A percentile compares a stretch with the other conserved stretches of the same genome.
These are phyloP conservation scores for Eidolon helvum DNA, from an alignment of 2,113 vertebrate species.

Conservation along the genomic window DNA sequence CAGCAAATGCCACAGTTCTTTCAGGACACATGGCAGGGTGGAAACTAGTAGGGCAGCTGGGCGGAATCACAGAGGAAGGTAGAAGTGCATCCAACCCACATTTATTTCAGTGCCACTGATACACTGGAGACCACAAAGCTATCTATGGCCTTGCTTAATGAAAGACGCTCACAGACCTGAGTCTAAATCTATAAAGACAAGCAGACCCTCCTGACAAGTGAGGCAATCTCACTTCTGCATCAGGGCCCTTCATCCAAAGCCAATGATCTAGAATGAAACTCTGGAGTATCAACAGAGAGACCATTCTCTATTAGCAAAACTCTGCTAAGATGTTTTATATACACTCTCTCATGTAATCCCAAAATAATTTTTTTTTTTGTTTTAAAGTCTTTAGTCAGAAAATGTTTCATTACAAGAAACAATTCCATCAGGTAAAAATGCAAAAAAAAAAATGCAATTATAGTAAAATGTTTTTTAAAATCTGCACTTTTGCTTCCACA, in stretches of 20 bases:
- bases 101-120: background rate
- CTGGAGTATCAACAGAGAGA: background rate
- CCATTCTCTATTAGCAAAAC: background rate
- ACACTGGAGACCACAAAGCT: background rate
- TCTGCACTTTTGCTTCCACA: constrained; percentile 87
- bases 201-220: rapidly evolving
- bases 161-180: background rate
- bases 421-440: constrained; percentile 88
- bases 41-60: rapidly evolving
- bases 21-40: background rate
- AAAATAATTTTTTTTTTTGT: background rate
- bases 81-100: background rate
- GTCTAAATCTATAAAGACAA: background rate
- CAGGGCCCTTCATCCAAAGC: background rate
- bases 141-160: background rate
- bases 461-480: constrained; percentile 95
- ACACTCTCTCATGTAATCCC: background rate
- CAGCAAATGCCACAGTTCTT: constrained; percentile 80
- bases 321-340: background rate
- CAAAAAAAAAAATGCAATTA: constrained; percentile 95
- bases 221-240: background rate
- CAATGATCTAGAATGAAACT: background rate
- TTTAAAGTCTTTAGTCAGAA: constrained; percentile 78
- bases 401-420: constrained; percentile 85
- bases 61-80: rapidly evolving